Base-by-base conservation (phyloP, 2,888 invertebrate species). In the Eupeodes luniger region DNA sequence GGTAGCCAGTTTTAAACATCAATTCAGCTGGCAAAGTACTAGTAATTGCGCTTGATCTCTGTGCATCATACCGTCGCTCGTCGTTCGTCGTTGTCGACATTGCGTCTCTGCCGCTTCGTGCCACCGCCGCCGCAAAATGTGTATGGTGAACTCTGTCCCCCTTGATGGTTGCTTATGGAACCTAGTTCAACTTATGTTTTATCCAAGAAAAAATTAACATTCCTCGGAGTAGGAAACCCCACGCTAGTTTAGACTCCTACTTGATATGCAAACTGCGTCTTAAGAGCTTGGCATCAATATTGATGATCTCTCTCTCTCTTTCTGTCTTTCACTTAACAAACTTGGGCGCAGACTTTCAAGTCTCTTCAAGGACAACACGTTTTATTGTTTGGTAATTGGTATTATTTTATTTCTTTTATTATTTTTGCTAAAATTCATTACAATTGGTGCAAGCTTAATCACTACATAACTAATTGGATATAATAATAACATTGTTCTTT, bases 391-490 rank as follows among this genome's bases (percentile, higher is more conserved):
- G 80, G 77, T 85, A 88, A 84, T 85, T 85, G 67, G 66, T 69
- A 59, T 72, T 72, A 40, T 40, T 40, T 40, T 40, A 40, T 40
- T 40, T 19, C 1, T 27, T 70, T 75, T 85, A 81, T 81, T 88
- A 84, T 88, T 75, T 88, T 88, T 70, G 78, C 88, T 88, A 88
- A 88, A 81, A 88, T 81, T 88, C 88, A 85, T 81, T 88, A 88
- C 88, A 88, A 88, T 88, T 85, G 84, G 88, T 88, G 88, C 85
- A 85, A 81, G 81, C 88, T 88, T 87, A 88, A 81, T 69, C 49
- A 85, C 85, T 85, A 88, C 81, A 78, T 85, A 88, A 88, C 88
- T 88, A 88, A 85, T 78, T 16, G 85, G 81, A 78, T 88, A 84
- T 82, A 7, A 62, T 59, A 59, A 66, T 55, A 70, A 55, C 55